Evolutionary conservation across 2,113 vertebrate species (phyloP).

Genomic region (Equus quagga): DNA sequence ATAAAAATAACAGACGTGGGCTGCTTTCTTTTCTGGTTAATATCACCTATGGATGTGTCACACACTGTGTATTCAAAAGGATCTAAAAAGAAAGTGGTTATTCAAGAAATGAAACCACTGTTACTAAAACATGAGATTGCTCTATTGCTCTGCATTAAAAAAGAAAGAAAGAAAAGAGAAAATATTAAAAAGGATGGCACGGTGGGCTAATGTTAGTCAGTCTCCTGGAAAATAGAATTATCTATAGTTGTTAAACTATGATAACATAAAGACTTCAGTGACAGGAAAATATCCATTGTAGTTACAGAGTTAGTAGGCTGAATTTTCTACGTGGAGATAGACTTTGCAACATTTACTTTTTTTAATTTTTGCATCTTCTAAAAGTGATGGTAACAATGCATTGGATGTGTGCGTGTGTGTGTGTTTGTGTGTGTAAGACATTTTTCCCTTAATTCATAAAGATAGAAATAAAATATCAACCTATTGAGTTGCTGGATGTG

Average conservation of each 20-base stretch:
- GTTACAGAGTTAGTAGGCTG: slow-evolving; percentile 59
- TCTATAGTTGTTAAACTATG: slow-evolving; percentile 77
- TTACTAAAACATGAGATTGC: background rate
- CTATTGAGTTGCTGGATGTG: background rate
- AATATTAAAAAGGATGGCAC: slow-evolving; percentile 1
- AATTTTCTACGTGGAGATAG: background rate
- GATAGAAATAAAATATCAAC: background rate
- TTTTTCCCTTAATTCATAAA: background rate
- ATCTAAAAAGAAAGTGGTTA: slow-evolving; percentile 59
- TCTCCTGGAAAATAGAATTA: slow-evolving; percentile 83
- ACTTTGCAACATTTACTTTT: slow-evolving; percentile 7
- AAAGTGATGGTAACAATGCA: slow-evolving; percentile 39
- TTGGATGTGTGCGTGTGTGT: background rate
- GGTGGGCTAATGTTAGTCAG: slow-evolving; percentile 59
- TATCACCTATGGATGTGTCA: slow-evolving; percentile 45
- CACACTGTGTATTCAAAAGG: slow-evolving; percentile 45
- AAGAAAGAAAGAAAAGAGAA: background rate
- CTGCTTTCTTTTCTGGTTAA: slow-evolving; percentile 48
- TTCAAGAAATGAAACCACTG: slow-evolving; percentile 69
- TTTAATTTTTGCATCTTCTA: background rate
- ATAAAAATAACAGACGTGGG: background rate
- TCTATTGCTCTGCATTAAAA: slow-evolving; percentile 26
- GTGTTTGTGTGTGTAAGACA: background rate
- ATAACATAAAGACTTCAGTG: slow-evolving; percentile 75
- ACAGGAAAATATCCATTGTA: slow-evolving; percentile 68